A percentile compares a stretch with the other conserved stretches of the same genome.
Conservation (phyloP, 2,888 invertebrate species). For the Athripsodes cinereus region DNA sequence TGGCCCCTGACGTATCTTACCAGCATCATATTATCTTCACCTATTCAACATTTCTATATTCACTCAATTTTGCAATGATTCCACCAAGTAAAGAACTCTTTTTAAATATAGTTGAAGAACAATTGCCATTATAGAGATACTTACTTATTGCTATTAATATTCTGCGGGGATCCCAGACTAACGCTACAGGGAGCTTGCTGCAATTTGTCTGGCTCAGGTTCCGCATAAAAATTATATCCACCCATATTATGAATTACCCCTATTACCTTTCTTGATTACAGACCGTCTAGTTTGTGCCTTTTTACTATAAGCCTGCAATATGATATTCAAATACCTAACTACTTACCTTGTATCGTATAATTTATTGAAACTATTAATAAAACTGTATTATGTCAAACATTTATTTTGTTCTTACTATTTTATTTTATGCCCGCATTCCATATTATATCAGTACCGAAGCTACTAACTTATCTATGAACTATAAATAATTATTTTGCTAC, state of each 20-base stretch:
- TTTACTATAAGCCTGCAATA: constrained; percentile 9
- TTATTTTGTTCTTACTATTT: too few relatives aligned
- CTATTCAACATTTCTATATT: too few relatives aligned
- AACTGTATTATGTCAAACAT: too few relatives aligned
- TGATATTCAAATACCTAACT: background rate
- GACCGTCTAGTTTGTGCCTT: background rate
- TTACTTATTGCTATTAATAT: background rate
- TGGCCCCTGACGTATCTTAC: background rate
- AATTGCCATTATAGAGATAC: too few relatives aligned
- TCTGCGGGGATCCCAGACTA: background rate
- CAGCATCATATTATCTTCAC: too few relatives aligned
- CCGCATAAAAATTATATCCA: constrained; percentile 16
- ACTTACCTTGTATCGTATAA: background rate
- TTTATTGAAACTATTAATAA: too few relatives aligned
- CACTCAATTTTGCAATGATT: too few relatives aligned
- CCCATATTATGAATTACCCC: constrained; percentile 20
- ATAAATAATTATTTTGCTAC: too few relatives aligned
- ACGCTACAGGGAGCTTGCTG: background rate
- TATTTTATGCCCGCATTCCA: too few relatives aligned
- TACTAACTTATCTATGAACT: too few relatives aligned
- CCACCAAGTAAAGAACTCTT: too few relatives aligned
- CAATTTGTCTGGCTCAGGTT: constrained; percentile 19
- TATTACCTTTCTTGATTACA: constrained; percentile 22
- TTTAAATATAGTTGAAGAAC: background rate
- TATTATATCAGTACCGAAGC: too few relatives aligned